Evolutionary conservation across 2,888 invertebrate genomes (phyloP).

Genomic region (Teinopalpus imperialis): DNA sequence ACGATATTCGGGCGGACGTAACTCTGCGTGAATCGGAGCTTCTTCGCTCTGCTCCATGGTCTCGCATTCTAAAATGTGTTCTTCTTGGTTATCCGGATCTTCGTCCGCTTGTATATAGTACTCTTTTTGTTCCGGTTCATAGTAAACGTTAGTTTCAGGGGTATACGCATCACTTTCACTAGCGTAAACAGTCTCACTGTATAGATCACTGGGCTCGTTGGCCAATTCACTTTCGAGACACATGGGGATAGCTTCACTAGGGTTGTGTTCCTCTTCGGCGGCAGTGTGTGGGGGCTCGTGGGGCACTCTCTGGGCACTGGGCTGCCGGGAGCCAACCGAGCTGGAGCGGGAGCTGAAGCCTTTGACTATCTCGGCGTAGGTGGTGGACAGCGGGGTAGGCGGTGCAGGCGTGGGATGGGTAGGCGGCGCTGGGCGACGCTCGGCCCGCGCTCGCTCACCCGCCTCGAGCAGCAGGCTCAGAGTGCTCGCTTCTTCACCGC

Average conservation of each 20-base stretch:
- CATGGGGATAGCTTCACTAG: conserved; percentile 44
- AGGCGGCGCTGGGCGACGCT: conserved; percentile 85
- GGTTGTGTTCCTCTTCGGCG: conserved; percentile 34
- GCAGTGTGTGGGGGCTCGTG: conserved; percentile 19
- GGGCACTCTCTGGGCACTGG: conserved; percentile 40
- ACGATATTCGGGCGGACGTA: conserved; percentile 38
- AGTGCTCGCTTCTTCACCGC: conserved; percentile 84
- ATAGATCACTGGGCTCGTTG: conserved; percentile 42
- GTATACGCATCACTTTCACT: conserved; percentile 63
- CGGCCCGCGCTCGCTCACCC: conserved; percentile 52
- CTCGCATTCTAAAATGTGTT: conserved; percentile 29
- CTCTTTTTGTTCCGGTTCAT: conserved; percentile 38
- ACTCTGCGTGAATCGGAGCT: conserved; percentile 29
- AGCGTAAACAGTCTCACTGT: conserved; percentile 55
- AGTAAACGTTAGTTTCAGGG: conserved; percentile 46
- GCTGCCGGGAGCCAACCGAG: conserved; percentile 50
- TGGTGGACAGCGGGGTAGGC: conserved; percentile 83
- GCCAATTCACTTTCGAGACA: conserved; percentile 45
- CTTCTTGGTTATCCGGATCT: conserved; percentile 37
- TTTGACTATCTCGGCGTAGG: conserved; percentile 90
- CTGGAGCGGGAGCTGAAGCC: conserved; percentile 77
- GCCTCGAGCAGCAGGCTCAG: conserved; percentile 63
- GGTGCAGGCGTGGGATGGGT: conserved; percentile 57
- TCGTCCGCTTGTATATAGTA: conserved; percentile 37
- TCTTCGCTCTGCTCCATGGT: conserved; percentile 28